These are phyloP conservation scores for Rhinichthys osculus DNA, from an alignment of 2,797 vertebrate genomes.

Conservation along the genomic window DNA sequence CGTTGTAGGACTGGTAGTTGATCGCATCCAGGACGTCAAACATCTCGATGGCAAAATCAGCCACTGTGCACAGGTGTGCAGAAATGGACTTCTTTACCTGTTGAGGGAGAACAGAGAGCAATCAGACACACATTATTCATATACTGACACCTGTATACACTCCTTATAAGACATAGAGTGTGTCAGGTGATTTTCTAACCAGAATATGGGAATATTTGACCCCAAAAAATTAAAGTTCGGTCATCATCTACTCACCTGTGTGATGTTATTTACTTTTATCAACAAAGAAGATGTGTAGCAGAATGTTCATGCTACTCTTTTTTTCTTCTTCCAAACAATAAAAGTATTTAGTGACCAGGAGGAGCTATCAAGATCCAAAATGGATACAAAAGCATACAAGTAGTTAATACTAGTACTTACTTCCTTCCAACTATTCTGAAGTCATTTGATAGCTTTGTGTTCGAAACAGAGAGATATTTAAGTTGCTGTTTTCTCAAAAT, in stretches of 20 bases:
- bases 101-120: constrained; percentile 3
- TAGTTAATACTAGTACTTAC: neutral
- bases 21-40: constrained; percentile 98
- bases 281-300: neutral
- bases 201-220: neutral
- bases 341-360: neutral
- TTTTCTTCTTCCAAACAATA: neutral
- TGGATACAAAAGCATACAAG: neutral
- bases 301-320: neutral
- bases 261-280: neutral
- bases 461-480: neutral
- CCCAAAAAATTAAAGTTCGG: neutral
- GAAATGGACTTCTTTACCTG: constrained; percentile 92
- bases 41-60: constrained; percentile 97
- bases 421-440: neutral
- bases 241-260: neutral
- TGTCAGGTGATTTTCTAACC: neutral
- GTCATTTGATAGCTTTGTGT: neutral
- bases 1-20: constrained; percentile 99
- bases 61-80: constrained; percentile 91
- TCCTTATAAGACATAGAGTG: neutral
- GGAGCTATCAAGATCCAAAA: neutral
- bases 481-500: neutral
- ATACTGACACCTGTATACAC: neutral
- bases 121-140: neutral